phyloP scores from a whole-genome alignment of 1,140 invertebrate genomes.

The Anthonomus grandis region DNA sequence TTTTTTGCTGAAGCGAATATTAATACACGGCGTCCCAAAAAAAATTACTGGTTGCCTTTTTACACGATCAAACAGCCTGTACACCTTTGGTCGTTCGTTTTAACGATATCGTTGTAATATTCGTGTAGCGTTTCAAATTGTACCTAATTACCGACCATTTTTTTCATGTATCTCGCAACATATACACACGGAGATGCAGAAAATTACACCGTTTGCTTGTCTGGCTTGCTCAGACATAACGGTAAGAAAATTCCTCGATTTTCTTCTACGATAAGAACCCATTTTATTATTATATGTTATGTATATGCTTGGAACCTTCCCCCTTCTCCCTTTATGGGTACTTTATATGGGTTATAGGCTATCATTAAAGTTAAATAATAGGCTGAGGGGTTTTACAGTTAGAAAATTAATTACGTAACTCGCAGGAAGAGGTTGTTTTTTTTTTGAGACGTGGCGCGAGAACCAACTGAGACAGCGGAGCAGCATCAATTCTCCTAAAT shows the following conservation, averaged over 20 bases:
- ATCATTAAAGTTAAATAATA: not conserved
- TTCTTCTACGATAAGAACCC: conserved; percentile 3
- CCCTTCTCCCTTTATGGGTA: conserved; percentile 3
- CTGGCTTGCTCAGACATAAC: conserved; percentile 3
- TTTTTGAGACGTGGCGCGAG: too few species aligned
- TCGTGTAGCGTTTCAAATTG: conserved; percentile 2
- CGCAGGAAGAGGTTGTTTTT: too few species aligned
- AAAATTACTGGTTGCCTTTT: too few species aligned
- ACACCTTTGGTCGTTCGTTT: too few species aligned
- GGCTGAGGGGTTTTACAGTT: too few species aligned
- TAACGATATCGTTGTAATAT: not conserved
- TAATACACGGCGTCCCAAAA: too few species aligned
- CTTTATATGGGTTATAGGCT: not conserved
- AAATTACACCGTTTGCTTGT: conserved; percentile 11
- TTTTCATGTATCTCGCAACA: not conserved
- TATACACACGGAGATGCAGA: conserved; percentile 5
- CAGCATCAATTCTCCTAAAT: too few species aligned
- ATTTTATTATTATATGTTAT: conserved; percentile 5
- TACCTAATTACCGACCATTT: conserved; percentile 1
- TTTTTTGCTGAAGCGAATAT: too few species aligned
- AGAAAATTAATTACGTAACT: too few species aligned
- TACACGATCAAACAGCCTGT: too few species aligned
- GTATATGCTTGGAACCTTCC: not conserved
- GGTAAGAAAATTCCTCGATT: conserved; percentile 8
- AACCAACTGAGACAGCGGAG: too few species aligned